Percentiles rank a stretch among this genome's conserved stretches.
These are phyloP conservation scores for Sapayoa aenigma DNA, from an alignment of 2,113 vertebrate species.

Conservation along the genomic window DNA sequence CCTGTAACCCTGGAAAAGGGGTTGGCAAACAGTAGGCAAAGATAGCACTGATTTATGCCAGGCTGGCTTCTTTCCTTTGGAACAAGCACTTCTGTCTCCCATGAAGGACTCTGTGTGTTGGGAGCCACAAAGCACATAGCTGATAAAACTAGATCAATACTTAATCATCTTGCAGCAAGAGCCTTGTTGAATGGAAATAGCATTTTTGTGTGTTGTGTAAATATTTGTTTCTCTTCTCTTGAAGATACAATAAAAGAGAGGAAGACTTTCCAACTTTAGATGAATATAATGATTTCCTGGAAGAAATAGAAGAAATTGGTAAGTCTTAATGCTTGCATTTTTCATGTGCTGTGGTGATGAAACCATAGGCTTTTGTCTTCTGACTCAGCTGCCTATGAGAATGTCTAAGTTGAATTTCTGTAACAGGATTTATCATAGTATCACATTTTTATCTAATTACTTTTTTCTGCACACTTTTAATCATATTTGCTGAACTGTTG, in stretches of 20 bases:
- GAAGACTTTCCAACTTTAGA: constrained; percentile 87
- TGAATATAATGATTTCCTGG: constrained; percentile 96
- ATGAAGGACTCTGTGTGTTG: background rate
- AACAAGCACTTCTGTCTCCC: background rate
- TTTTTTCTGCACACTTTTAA: constrained; percentile 11
- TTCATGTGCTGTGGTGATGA: background rate
- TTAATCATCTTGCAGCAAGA: background rate
- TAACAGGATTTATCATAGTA: constrained; percentile 29
- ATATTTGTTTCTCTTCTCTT: constrained; percentile 39
- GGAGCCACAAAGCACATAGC: background rate
- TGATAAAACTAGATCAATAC: background rate
- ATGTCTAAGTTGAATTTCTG: constrained; percentile 22
- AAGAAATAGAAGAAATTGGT: constrained; percentile 96
- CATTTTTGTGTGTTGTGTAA: background rate
- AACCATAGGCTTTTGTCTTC: constrained; percentile 46
- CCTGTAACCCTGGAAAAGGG: background rate
- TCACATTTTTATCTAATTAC: constrained; percentile 40
- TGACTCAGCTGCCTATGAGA: constrained; percentile 7
- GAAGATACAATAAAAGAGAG: constrained; percentile 97
- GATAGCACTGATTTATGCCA: background rate
- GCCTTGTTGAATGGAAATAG: background rate
- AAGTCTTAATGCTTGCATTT: constrained; percentile 67
- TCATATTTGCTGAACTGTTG: constrained; percentile 21
- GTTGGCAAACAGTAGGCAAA: background rate
- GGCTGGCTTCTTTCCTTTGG: background rate